phyloP scores from a whole-genome alignment of 2,797 vertebrate species.

The Danio tinwini region DNA sequence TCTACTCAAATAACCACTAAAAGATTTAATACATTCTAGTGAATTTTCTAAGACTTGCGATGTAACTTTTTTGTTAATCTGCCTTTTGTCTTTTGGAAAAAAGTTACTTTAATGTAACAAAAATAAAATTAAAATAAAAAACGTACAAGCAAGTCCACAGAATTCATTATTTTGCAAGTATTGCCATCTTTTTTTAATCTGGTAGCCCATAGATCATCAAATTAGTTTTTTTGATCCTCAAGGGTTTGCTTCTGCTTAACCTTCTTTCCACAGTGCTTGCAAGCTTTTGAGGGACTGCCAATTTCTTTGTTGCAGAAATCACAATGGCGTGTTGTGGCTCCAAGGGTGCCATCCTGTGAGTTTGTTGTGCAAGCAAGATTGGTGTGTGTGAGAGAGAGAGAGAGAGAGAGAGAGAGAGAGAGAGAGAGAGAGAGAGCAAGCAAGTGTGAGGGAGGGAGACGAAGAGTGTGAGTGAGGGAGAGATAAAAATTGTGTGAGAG shows the following conservation, averaged over 20 bases:
- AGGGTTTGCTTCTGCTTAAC: background rate
- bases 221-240: background rate
- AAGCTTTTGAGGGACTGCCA: background rate
- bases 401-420: no score
- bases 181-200: slow-evolving; percentile 3
- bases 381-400: no score
- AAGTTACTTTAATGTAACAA: background rate
- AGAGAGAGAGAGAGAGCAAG: no score
- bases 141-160: slow-evolving; percentile 5
- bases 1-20: no score
- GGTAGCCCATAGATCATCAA: background rate
- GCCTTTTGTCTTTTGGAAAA: background rate
- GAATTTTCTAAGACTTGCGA: background rate
- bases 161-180: background rate
- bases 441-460: no score
- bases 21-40: no score
- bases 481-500: background rate
- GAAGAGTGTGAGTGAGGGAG: no score
- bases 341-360: background rate
- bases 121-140: background rate
- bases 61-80: background rate
- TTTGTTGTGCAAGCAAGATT: background rate
- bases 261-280: background rate
- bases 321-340: background rate
- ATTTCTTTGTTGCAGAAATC: background rate